Percentiles rank a stretch among this genome's conserved stretches.
phyloP scores from a whole-genome alignment of 2,113 vertebrate genomes.

The Maccullochella peelii region DNA sequence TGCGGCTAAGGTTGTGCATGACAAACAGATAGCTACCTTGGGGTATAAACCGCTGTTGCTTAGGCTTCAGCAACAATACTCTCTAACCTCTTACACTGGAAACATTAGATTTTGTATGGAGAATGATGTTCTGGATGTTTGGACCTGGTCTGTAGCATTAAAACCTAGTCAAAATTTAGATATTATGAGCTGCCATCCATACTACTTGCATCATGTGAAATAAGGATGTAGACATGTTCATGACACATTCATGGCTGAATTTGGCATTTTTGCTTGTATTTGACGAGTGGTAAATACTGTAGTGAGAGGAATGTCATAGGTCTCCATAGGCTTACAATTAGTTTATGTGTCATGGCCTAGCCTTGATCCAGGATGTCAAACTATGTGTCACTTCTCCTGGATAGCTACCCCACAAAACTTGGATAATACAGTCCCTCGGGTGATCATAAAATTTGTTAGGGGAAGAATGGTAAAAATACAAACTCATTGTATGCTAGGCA shows the following conservation, averaged over 20 bases:
- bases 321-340: background rate
- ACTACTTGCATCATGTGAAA: background rate
- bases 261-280: background rate
- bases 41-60: slow-evolving; percentile 39
- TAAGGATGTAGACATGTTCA: background rate
- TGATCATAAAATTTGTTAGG: background rate
- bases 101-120: background rate
- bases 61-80: background rate
- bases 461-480: background rate
- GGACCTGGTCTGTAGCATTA: background rate
- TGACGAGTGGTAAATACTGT: background rate
- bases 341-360: background rate
- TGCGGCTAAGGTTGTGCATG: slow-evolving; percentile 65
- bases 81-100: slow-evolving; percentile 6
- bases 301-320: background rate
- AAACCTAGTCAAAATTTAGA: background rate
- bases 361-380: background rate
- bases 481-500: background rate
- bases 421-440: too few relatives aligned
- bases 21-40: slow-evolving; percentile 68
- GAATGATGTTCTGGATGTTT: background rate
- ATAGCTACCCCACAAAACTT: too few relatives aligned
- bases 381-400: background rate
- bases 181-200: background rate
- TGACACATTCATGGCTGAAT: background rate